Evolutionary conservation across 1,140 invertebrate genomes (phyloP), one percentile per base, ranked within the genome.

Genomic region (Drusus annulatus): DNA sequence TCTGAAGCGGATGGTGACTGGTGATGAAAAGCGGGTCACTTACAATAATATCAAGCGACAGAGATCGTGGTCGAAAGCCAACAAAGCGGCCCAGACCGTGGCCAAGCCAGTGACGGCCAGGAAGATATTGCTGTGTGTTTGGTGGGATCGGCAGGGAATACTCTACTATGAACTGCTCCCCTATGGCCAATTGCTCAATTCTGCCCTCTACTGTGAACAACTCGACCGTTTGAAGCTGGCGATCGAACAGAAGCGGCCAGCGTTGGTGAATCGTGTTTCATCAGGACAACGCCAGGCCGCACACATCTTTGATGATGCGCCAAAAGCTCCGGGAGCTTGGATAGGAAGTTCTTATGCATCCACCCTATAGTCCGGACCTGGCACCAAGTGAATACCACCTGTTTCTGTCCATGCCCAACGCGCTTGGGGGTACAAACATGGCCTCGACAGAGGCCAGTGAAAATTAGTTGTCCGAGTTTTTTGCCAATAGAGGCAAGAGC

Each of bases 1-100:
- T 68, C 63, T 68, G 5, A 28, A 28, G 25, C 25, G 25, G 25
- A 28, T 28, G 25, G 25, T 28, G 25, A 28, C 25, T 28, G 25
- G 25, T 28, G 5, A 28, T 28, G 25, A 28, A 28, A 62, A 23
- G 51, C 19, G 58, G 58, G 58, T 62, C 58, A 62, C 58, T 62
- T 62, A 62, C 58, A 17, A 62, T 17, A 62, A 62, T 62, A 10
- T 21, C 58, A 62, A 62, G 58, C 16, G 58, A 62, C 58, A 62
- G 58, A 62, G 58, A 62, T 62, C 58, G 58, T 62, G 58, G 58
- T 62, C 58, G 58, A 62, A 62, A 62, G n/a, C 58, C 58, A 62
- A 62, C 58, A 17, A 62, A 62, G 58, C 21, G 58, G 58, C 58
- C 58, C 58, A 62, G 58, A 62, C 58, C 1, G 58, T 62, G 58